Conservation (phyloP, 2,888 invertebrate species). For the Lucinisca nassula region DNA sequence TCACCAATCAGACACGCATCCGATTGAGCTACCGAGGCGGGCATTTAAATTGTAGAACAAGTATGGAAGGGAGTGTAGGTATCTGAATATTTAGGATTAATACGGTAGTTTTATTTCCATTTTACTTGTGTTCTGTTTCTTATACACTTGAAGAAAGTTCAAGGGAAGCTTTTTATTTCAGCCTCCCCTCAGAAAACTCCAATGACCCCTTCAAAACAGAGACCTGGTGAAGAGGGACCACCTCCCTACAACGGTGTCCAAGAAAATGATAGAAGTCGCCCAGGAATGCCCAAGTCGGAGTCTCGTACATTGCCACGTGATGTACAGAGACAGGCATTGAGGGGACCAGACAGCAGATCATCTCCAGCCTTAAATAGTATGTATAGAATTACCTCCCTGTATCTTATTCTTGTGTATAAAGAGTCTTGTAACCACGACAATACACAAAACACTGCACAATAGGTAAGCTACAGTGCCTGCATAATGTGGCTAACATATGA, state of each 20-base stretch:
- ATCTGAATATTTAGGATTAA: no score
- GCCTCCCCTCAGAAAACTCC: constrained; percentile 69
- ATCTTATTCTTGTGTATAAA: not conserved
- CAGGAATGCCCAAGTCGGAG: constrained; percentile 53
- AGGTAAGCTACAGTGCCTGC: constrained; percentile 37
- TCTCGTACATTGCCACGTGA: constrained; percentile 62
- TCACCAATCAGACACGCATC: no score
- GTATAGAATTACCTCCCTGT: constrained; percentile 43
- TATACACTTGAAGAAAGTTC: no score
- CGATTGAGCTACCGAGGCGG: no score
- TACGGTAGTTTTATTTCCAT: no score
- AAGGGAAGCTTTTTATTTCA: constrained; percentile 53
- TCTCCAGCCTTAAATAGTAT: constrained; percentile 78
- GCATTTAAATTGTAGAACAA: no score
- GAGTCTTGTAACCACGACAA: constrained; percentile 9
- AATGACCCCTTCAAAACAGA: constrained; percentile 69
- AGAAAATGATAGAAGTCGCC: constrained; percentile 59
- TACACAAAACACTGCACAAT: constrained; percentile 38
- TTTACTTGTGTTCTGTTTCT: no score
- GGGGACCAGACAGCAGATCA: constrained; percentile 73
- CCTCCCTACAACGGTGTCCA: constrained; percentile 76
- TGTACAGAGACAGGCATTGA: constrained; percentile 58
- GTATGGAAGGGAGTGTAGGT: no score
- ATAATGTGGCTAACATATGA: not conserved
- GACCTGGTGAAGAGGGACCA: constrained; percentile 78